Percentiles rank a stretch among this genome's conserved stretches.
phyloP scores from a whole-genome alignment of 2,888 invertebrate species.

The Agrotis exclamationis region DNA sequence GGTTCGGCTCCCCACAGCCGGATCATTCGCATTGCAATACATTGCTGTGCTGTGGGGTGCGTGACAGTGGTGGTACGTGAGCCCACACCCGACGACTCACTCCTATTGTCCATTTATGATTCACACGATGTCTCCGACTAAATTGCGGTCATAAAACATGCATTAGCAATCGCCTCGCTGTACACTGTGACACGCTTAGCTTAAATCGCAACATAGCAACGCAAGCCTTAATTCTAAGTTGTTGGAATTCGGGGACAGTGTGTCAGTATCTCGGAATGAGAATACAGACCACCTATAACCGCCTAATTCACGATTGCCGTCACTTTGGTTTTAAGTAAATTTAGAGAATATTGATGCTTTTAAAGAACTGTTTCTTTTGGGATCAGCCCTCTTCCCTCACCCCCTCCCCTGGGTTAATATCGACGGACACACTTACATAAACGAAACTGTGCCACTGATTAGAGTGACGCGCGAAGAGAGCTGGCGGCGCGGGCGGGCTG shows the following conservation, averaged over 20 bases:
- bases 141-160: conserved; percentile 49
- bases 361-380: conserved; percentile 25
- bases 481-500: conserved; percentile 40
- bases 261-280: conserved; percentile 12
- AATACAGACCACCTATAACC: conserved; percentile 18
- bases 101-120: conserved; percentile 51
- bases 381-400: conserved; percentile 27
- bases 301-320: conserved; percentile 26
- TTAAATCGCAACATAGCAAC: conserved; percentile 53
- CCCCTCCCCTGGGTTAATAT: conserved; percentile 66
- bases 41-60: conserved; percentile 9
- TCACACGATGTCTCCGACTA: conserved; percentile 45
- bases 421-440: conserved; percentile 76
- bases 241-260: conserved; percentile 11
- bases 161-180: conserved; percentile 57
- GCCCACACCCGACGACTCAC: conserved; percentile 3
- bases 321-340: not conserved
- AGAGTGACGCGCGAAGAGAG: conserved; percentile 26
- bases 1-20: conserved; percentile 15
- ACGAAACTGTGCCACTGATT: conserved; percentile 63
- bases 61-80: not conserved
- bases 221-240: conserved; percentile 62
- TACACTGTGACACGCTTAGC: conserved; percentile 52
- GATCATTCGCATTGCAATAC: conserved; percentile 45
- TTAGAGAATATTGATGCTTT: conserved; percentile 2